A percentile compares a stretch with the other conserved stretches of the same genome.
Conservation (phyloP, 53 echinoderm and acorn worm genomes). For the Mesocentrotus franciscanus region DNA sequence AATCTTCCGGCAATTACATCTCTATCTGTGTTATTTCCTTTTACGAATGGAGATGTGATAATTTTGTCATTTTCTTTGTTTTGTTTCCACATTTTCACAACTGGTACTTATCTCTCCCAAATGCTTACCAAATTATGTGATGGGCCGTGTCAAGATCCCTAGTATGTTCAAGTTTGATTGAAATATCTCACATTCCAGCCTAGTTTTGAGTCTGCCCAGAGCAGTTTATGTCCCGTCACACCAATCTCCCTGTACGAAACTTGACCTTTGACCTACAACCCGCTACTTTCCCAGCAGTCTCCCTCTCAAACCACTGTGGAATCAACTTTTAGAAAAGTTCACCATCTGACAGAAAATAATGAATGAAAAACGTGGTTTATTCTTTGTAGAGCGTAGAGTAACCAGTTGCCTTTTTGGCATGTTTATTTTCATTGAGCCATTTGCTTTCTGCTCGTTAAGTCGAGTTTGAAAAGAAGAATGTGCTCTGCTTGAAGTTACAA, state of each 20-base stretch:
- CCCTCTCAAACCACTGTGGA: constrained; percentile 23
- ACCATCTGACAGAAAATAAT: constrained; percentile 25
- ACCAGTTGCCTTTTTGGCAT: not conserved
- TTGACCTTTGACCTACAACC: constrained; percentile 52
- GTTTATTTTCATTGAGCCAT: constrained; percentile 7
- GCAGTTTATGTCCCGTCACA: not conserved
- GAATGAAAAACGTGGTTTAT: constrained; percentile 19
- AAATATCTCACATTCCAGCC: constrained; percentile 12
- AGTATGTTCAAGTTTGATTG: constrained; percentile 16
- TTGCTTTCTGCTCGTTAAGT: not conserved
- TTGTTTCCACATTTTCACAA: constrained; percentile 6
- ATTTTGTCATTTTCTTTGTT: not conserved
- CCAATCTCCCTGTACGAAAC: not conserved
- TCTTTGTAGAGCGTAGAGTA: not conserved
- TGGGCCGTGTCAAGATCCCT: not conserved
- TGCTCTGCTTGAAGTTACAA: not conserved
- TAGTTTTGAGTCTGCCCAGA: not conserved
- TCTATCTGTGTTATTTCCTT: not conserved
- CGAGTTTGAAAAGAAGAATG: not conserved
- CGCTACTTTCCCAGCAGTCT: constrained; percentile 52
- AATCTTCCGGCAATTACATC: not conserved
- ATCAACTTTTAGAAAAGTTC: constrained; percentile 7
- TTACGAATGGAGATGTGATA: not conserved
- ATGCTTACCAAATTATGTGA: constrained; percentile 2
- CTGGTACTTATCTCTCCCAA: not conserved